Evolutionary conservation across 2,113 vertebrate species (phyloP).

Genomic region (Gymnobelideus leadbeateri): DNA sequence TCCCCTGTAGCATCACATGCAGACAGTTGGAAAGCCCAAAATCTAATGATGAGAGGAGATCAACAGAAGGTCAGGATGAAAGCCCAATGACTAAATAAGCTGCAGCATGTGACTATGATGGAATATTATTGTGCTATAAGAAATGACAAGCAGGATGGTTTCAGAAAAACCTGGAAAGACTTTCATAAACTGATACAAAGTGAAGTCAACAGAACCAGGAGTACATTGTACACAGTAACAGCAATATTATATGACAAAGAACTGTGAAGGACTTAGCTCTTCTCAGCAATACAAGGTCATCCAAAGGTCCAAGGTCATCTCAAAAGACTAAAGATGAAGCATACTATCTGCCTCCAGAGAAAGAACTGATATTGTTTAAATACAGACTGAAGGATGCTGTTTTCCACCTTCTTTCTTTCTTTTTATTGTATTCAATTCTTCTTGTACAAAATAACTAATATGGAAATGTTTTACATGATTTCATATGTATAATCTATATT

Average conservation of each 20-base stretch:
- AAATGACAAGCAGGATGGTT: background rate
- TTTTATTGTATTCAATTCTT: background rate
- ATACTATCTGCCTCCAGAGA: background rate
- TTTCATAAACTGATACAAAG: background rate
- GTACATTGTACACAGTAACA: background rate
- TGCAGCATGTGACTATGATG: background rate
- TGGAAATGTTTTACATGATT: background rate
- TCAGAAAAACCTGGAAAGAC: background rate
- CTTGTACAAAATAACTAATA: background rate
- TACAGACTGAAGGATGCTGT: background rate
- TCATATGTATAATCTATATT: background rate
- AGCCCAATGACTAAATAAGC: background rate
- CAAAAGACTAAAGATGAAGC: background rate
- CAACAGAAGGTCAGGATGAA: background rate
- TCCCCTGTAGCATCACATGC: conserved; percentile 72
- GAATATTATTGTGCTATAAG: background rate
- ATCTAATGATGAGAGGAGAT: conserved; percentile 83
- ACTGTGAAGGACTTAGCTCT: background rate
- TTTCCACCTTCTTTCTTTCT: background rate
- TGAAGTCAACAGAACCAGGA: background rate
- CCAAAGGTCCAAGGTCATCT: background rate
- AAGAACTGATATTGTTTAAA: background rate
- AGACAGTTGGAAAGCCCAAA: conserved; percentile 85
- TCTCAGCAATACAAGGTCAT: background rate
- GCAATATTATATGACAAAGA: background rate